A percentile compares a stretch with the other conserved stretches of the same genome.
Conservation (phyloP, 30 jellyfish, hydroid and myxozoan species). For the Sanderia malayensis region DNA sequence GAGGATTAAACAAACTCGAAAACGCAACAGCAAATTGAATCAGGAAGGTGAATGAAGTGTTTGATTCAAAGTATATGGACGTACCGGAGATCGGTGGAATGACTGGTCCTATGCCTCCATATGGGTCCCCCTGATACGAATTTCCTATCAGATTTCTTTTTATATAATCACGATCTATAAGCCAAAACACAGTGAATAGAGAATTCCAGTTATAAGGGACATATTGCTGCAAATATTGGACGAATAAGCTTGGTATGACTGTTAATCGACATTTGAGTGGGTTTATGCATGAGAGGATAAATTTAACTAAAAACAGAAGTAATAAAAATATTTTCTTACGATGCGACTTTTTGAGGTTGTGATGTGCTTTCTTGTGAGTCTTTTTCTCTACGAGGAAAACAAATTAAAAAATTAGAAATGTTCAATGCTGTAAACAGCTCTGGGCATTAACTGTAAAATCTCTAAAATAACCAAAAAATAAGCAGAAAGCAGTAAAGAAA, state of each 20-base stretch:
- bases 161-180: background rate
- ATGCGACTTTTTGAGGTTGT: too few relatives aligned
- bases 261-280: background rate
- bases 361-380: too few relatives aligned
- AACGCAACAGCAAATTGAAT: background rate
- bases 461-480: too few relatives aligned
- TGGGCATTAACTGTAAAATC: too few relatives aligned
- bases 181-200: too few relatives aligned
- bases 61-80: background rate
- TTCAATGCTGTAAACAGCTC: too few relatives aligned
- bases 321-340: too few relatives aligned
- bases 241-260: background rate
- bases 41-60: background rate
- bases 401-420: too few relatives aligned
- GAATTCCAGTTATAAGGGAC: too few relatives aligned
- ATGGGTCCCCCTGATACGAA: conserved; percentile 2
- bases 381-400: too few relatives aligned
- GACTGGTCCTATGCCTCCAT: background rate
- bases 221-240: background rate
- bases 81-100: background rate
- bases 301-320: background rate
- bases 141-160: background rate
- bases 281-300: background rate
- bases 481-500: too few relatives aligned
- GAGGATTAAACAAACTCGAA: background rate